Conservation (phyloP, 2,888 invertebrate species). For the Habroteleia sp. region DNA sequence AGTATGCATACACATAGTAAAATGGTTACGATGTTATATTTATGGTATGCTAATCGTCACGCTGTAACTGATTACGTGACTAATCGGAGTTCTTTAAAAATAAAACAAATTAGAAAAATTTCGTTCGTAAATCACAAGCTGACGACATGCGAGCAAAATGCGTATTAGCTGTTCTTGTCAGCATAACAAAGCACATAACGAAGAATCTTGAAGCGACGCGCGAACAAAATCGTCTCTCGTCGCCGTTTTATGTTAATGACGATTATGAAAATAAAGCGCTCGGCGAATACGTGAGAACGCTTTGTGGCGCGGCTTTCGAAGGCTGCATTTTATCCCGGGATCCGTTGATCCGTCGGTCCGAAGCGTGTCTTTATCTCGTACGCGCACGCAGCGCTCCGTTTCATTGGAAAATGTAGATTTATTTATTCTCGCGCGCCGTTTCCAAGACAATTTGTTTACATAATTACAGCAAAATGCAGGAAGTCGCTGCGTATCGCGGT, state of each 20-base stretch:
- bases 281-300: slow-evolving; percentile 50
- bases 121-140: too few relatives aligned
- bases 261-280: slow-evolving; percentile 51
- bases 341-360: slow-evolving; percentile 24
- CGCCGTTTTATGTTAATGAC: slow-evolving; percentile 57
- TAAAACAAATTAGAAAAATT: too few relatives aligned
- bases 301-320: slow-evolving; percentile 34
- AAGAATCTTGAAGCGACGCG: slow-evolving; percentile 16
- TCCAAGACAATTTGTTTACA: slow-evolving; percentile 51
- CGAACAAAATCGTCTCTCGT: slow-evolving; percentile 46
- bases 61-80: too few relatives aligned
- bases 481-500: slow-evolving; percentile 26
- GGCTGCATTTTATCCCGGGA: slow-evolving; percentile 33
- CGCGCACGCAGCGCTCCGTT: slow-evolving; percentile 20
- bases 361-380: slow-evolving; percentile 46
- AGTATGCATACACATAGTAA: too few relatives aligned
- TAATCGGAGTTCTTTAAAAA: too few relatives aligned
- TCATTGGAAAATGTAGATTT: slow-evolving; percentile 42
- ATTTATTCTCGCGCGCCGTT: slow-evolving; percentile 30
- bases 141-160: too few relatives aligned
- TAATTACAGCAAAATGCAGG: slow-evolving; percentile 42
- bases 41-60: too few relatives aligned
- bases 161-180: too few relatives aligned
- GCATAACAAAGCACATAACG: slow-evolving; percentile 13
- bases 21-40: too few relatives aligned